Base-by-base conservation (phyloP, 2,113 vertebrate species). In the Apteryx owenii region DNA sequence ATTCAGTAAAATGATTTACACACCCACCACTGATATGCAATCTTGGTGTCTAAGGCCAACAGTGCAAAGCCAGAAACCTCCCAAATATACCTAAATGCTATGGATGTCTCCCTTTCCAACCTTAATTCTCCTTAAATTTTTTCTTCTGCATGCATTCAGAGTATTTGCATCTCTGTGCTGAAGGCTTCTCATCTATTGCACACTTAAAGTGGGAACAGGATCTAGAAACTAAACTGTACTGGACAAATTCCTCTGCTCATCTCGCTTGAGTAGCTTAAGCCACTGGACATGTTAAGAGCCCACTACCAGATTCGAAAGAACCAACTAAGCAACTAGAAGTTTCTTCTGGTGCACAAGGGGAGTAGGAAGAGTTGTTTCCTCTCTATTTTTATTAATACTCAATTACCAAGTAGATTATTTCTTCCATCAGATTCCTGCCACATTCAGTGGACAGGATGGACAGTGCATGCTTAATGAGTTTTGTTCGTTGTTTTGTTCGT, bases 111-210 rank as follows among this genome's bases (percentile, higher is more conserved):
- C 46, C 46, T 33, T 22, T 8, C 33, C 7, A 31, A 50, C 20
- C 2, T 6, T 28, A 6, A 5, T 48, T 66, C 20, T 23, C 11
- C 7, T 2, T 25, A 10, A 4, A 8, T 48, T n/a, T 6, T 1
- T 5, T 18, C 29, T 54, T 82, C 40, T 71, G 54, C 26, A 44
- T 13, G 20, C 1, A 26, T 3, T 5, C 22, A 33, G 26, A 82
- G 29, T 8, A n/a, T 19, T 46, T 65, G 5, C 8, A 36, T 26
- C 53, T 51, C 77, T 22, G 54, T 20, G 58, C 29, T 56, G 28
- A 58, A 51, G 83, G 40, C 19, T 70, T 60, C 5, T 5, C 21
- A 62, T 40, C 46, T 48, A 28, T 53, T 26, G 48, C 23, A 48
- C 2, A 25, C 13, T 25, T 14, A 48, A 58, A 6, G 12, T 10